Evolutionary conservation across 1,140 invertebrate species (phyloP), one percentile per base, ranked within the genome.

Genomic region (Amyelois transitella): DNA sequence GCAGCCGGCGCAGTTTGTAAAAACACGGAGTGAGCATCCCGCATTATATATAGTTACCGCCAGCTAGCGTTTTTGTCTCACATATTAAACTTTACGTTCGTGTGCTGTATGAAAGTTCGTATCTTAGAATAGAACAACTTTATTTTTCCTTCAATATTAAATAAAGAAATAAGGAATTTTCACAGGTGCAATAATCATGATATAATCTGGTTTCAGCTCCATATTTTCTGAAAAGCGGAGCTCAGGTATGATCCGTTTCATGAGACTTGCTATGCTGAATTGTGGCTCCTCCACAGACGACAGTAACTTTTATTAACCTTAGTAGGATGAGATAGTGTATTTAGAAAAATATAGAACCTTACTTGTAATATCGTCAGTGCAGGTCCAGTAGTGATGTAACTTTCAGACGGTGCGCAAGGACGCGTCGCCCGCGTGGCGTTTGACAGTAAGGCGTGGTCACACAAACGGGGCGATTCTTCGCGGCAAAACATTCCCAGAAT

Each of bases 401-500:
- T 95, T 72, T 96, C 94, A 0, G 91, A 88, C 0, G 93, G 89
- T 5, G 92, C 92, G 65, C 94, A 96, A 0, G 94, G 94, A 21
- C 94, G 83, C 0, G 94, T 93, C 18, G 92, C 90, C 50, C 93
- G 85, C n/a, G 94, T 94, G 18, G 92, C 92, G 74, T 94, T 94
- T 2, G 91, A 92, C 8, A 95, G 80, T 1, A 95, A 80, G n/a
- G 92, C 91, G 67, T 94, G 93, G 64, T 94, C 93, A 69, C 94
- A 95, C 0, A 95, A 80, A 43, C 91, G 83, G 0, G 94, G 94
- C 3, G 93, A 91, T 60, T 94, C 93, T 65, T 94, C 93, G 56
- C 93, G 93, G 69, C 93, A 94, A 67, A 94, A 94, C 53, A 94
- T 92, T 0, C 93, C 93, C 58, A 95, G 90, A 19, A 94, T 78